A percentile compares a stretch with the other conserved stretches of the same genome.
These are phyloP conservation scores for Crepidodera aurea DNA, from an alignment of 2,888 invertebrate genomes.

Conservation along the genomic window DNA sequence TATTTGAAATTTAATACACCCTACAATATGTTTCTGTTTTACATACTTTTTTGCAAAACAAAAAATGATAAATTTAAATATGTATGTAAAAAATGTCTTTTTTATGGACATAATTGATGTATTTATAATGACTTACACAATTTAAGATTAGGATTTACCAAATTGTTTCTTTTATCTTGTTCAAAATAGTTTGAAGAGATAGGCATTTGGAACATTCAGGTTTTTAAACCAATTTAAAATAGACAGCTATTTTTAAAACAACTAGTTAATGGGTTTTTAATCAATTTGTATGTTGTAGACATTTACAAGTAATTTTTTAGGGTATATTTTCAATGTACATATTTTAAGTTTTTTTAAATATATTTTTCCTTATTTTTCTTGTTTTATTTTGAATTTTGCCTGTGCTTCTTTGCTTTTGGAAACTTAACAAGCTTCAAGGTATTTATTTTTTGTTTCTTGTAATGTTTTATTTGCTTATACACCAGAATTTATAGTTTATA, in stretches of 20 bases:
- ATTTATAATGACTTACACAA: neutral
- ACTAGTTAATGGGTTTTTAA: slow-evolving; percentile 15
- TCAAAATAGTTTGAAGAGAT: slow-evolving; percentile 2
- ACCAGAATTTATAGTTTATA: too few relatives aligned
- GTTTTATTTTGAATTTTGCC: slow-evolving; percentile 14
- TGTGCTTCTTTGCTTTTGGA: neutral
- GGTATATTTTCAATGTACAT: neutral
- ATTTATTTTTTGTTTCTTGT: slow-evolving; percentile 8
- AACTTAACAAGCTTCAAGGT: slow-evolving; percentile 7
- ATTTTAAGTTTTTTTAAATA: slow-evolving; percentile 1
- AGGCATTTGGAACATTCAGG: slow-evolving; percentile 17
- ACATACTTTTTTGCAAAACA: too few relatives aligned
- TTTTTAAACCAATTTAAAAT: slow-evolving; percentile 24
- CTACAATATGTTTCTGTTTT: too few relatives aligned
- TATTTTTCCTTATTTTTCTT: neutral
- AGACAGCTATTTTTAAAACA: slow-evolving; percentile 24
- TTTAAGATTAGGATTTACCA: neutral
- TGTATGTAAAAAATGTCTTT: too few relatives aligned
- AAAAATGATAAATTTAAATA: too few relatives aligned
- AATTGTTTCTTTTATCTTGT: neutral
- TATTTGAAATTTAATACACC: too few relatives aligned
- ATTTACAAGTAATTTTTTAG: neutral
- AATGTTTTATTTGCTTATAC: neutral
- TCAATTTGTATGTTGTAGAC: slow-evolving; percentile 11
- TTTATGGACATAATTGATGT: too few relatives aligned